A percentile compares a stretch with the other conserved stretches of the same genome.
These are phyloP conservation scores for Plecotus auritus DNA, from an alignment of 2,113 vertebrate species.

Conservation along the genomic window DNA sequence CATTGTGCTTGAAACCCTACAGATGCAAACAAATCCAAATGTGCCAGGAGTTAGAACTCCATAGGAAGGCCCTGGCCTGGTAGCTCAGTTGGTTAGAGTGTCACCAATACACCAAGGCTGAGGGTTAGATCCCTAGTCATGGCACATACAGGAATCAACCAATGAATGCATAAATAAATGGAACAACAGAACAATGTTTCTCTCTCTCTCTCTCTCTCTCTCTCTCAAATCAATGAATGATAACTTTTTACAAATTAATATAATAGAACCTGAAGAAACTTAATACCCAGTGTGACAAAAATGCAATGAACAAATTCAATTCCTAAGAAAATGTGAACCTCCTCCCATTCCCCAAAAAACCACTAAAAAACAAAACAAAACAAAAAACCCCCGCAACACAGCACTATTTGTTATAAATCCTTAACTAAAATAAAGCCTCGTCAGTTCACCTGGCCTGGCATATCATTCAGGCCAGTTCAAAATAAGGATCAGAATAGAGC, in stretches of 20 bases:
- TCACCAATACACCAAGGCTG: neutral
- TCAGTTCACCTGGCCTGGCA: neutral
- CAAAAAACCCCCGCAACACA: neutral
- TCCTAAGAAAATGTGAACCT: neutral
- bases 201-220: neutral
- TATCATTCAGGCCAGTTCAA: neutral
- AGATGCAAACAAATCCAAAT: neutral
- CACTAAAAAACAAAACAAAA: neutral
- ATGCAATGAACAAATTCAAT: neutral
- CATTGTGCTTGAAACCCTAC: neutral
- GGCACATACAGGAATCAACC: neutral
- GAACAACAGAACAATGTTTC: neutral
- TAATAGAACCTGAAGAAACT: neutral
- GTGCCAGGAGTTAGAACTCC: neutral
- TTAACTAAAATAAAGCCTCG: neutral
- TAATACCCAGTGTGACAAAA: neutral
- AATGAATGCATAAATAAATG: neutral
- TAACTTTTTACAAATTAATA: neutral
- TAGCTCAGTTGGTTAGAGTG: neutral
- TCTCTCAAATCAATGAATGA: neutral
- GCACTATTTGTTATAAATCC: neutral
- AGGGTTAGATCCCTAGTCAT: neutral
- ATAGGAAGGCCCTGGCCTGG: neutral
- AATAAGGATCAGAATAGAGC: neutral
- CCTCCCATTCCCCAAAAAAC: too few species aligned